Conservation (phyloP, 1,140 invertebrate species). For the Oncopodura yosiiana region DNA sequence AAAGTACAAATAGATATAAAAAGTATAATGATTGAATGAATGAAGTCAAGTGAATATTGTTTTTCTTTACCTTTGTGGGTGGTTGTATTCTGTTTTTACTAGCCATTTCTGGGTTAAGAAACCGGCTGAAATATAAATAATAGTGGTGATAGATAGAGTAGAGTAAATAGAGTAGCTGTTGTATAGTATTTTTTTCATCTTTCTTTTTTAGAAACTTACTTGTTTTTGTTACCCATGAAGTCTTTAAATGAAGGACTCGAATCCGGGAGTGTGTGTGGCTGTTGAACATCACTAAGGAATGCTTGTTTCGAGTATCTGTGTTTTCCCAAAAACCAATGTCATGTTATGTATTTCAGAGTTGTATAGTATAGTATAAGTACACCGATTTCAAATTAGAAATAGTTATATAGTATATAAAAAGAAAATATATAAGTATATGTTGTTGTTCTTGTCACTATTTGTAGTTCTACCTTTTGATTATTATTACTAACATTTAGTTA, state of each 20-base stretch:
- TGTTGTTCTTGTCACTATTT: no score
- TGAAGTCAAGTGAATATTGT: constrained; percentile 6
- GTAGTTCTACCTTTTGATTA: no score
- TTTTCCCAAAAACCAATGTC: constrained; percentile 18
- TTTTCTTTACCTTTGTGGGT: constrained; percentile 59
- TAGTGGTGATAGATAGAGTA: neutral
- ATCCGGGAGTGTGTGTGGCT: constrained; percentile 89
- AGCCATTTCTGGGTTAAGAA: constrained; percentile 74
- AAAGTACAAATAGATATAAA: constrained; percentile 8
- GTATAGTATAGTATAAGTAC: no score
- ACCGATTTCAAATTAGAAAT: no score
- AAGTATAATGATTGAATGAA: constrained; percentile 11
- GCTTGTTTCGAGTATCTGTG: constrained; percentile 87
- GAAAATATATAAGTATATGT: no score
- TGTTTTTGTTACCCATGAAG: constrained; percentile 93
- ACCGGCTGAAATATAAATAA: no score
- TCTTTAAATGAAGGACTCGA: constrained; percentile 95
- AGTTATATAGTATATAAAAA: no score
- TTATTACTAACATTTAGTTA: no score
- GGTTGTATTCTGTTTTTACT: constrained; percentile 84
- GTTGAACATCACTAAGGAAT: constrained; percentile 90
- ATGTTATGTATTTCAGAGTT: neutral
- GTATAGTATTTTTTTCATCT: no score
- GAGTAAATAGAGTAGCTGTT: neutral
- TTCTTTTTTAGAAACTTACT: no score